Evolutionary conservation across 2,113 vertebrate species (phyloP).

Genomic region (Pteruthius melanotis): DNA sequence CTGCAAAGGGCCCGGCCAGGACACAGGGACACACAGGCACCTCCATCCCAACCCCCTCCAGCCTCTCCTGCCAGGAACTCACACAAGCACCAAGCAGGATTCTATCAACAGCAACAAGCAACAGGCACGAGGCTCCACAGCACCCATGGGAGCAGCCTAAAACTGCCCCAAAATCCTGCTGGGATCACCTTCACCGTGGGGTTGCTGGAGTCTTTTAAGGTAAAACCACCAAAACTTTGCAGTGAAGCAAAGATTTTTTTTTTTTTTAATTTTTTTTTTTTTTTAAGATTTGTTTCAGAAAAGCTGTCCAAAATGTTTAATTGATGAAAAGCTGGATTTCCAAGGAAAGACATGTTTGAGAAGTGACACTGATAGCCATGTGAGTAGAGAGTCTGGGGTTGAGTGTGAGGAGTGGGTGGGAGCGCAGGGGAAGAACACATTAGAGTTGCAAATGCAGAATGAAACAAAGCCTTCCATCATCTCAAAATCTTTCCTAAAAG

Average conservation of each 20-base stretch:
- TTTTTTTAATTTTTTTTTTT: not conserved
- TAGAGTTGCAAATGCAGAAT: conserved; percentile 42
- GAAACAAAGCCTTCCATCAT: conserved; percentile 2
- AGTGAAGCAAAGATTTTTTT: not conserved
- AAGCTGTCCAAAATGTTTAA: conserved; percentile 67
- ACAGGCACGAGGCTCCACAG: not conserved
- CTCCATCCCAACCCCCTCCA: not conserved
- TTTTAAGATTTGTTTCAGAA: conserved; percentile 13
- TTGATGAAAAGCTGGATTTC: conserved; percentile 63
- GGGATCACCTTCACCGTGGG: accelerated
- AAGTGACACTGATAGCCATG: conserved; percentile 61
- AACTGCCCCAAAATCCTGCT: not conserved
- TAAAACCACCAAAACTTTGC: not conserved
- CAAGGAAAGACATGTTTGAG: conserved; percentile 36
- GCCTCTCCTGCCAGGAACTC: not conserved
- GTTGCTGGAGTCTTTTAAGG: not conserved
- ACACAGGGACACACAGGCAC: accelerated
- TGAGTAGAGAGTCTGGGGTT: conserved; percentile 37
- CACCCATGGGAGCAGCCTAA: not conserved
- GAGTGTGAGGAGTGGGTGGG: conserved; percentile 52
- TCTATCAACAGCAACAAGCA: not conserved
- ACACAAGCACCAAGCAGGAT: accelerated
- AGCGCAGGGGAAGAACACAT: conserved; percentile 33
- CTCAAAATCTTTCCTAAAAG: not conserved
- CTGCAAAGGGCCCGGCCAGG: too few relatives aligned